These are phyloP conservation scores for Podiceps cristatus DNA, from an alignment of 2,113 vertebrate genomes.

Conservation along the genomic window DNA sequence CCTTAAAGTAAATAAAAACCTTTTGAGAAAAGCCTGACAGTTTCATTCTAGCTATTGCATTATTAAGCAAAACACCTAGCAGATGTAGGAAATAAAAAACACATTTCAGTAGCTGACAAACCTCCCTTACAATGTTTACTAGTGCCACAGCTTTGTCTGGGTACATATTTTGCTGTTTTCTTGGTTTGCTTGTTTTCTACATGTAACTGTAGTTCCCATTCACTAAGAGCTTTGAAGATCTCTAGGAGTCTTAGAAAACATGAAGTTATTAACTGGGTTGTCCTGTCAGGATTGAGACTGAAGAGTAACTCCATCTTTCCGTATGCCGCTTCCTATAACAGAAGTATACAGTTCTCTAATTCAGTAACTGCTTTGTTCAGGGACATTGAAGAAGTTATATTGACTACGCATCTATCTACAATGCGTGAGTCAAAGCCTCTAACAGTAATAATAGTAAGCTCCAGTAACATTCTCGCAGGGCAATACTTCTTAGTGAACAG, in stretches of 20 bases:
- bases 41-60: background rate
- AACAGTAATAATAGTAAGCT: background rate
- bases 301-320: background rate
- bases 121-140: background rate
- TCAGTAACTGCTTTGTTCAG: background rate
- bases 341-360: fast-evolving
- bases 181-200: background rate
- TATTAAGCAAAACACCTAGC: background rate
- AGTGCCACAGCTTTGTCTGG: background rate
- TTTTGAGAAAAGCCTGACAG: background rate
- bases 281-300: background rate
- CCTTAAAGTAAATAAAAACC: background rate
- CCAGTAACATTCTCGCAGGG: background rate
- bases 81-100: background rate
- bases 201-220: background rate
- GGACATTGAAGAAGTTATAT: fast-evolving
- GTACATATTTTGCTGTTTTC: fast-evolving
- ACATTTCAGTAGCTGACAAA: background rate
- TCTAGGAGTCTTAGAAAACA: background rate
- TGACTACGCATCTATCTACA: background rate
- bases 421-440: background rate
- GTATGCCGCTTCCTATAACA: fast-evolving
- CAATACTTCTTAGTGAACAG: background rate
- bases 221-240: background rate
- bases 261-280: background rate